Base-by-base conservation (phyloP, 1,140 invertebrate genomes). In the Lepidotrigona ventralis region DNA sequence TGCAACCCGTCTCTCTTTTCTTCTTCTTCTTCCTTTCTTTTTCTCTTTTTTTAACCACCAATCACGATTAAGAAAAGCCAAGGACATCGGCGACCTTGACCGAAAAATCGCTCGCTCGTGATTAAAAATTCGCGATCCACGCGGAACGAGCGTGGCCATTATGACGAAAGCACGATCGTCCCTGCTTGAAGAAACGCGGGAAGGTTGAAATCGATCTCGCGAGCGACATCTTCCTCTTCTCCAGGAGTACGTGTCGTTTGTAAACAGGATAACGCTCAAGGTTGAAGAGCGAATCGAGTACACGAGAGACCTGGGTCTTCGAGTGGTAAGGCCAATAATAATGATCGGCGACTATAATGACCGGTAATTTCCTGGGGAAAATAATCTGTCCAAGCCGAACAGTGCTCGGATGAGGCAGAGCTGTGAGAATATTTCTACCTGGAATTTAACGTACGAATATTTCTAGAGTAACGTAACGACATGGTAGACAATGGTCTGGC, bases 261-360 rank as follows among this genome's bases (percentile, higher is more conserved):
- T 12, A n/a, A 58, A 66, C 53, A 54, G 70, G 80, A 89, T 89
- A 53, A 89, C 80, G 58, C 74, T 80, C 86, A 89, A 90, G 86
- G 81, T 83, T 79, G 74, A 70, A 86, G 72, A 81, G 75, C 78
- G 82, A 88, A 83, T 88, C 77, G 68, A 71, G 71, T 82, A 83
- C 79, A 29, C 60, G 64, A 83, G 63, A 68, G 33, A 33, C 33
- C 56, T 74, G 21, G n/a, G n/a, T 74, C 70, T 79, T 70, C 77
- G 73, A 83, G 79, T 83, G 70, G 81, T 89, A 89, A 89, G 83
- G 71, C 64, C 83, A 51, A 85, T 88, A 76, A 90, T 90, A 88
- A 90, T 85, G 85, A 89, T 89, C 71, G 79, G 66, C n/a, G 69
- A 81, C 54, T 69, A n/a, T 90, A 90, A 90, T 88, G 83, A 89